phyloP scores from a whole-genome alignment of 2,797 vertebrate genomes.

The Urocyon cinereoargenteus region DNA sequence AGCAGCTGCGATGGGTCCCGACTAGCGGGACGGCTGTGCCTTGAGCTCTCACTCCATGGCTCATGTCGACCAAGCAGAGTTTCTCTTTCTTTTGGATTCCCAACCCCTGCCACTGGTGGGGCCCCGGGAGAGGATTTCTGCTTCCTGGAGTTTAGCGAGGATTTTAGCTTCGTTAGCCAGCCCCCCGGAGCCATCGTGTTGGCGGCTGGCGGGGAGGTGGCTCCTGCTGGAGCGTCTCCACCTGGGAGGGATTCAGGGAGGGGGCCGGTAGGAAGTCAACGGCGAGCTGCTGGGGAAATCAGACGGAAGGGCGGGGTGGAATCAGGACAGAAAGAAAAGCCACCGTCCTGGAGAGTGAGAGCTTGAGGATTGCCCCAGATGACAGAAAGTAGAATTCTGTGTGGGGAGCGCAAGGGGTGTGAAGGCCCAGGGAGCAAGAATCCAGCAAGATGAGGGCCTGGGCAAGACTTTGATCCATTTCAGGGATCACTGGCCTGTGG shows the following conservation, averaged over 20 bases:
- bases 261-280: not conserved
- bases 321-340: not conserved
- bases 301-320: too few relatives aligned
- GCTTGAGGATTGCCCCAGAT: not conserved
- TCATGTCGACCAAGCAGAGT: not conserved
- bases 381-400: not conserved
- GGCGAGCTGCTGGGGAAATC: not conserved
- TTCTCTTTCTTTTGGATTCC: not conserved
- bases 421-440: not conserved
- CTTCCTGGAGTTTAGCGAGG: not conserved
- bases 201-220: too few relatives aligned
- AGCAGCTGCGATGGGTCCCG: not conserved
- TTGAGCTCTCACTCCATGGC: not conserved
- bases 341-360: not conserved
- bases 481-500: not conserved
- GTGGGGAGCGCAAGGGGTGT: not conserved
- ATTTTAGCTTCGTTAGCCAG: not conserved
- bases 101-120: not conserved
- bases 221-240: not conserved
- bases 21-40: not conserved
- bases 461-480: not conserved
- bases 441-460: not conserved
- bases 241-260: accelerated
- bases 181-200: not conserved
- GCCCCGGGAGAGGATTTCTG: not conserved